A percentile compares a stretch with the other conserved stretches of the same genome.
Conservation (phyloP, 92 coral and sea anemone genomes). For the Pocillopora grandis region DNA sequence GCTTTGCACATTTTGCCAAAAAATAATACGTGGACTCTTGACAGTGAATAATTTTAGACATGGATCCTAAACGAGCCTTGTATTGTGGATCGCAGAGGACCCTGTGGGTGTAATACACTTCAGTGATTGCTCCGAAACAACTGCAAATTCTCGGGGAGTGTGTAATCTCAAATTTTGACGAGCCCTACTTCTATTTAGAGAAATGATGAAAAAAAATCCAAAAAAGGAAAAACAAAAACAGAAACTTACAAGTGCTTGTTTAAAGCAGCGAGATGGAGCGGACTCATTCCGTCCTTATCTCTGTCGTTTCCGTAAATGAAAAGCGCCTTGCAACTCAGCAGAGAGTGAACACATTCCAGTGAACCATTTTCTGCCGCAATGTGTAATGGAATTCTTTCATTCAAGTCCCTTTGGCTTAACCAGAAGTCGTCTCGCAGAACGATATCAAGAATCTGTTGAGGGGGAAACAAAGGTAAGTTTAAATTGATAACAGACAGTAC, state of each 20-base stretch:
- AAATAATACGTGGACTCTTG: no score
- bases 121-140: no score
- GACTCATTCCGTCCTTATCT: slow-evolving; percentile 59
- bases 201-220: neutral
- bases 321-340: slow-evolving; percentile 29
- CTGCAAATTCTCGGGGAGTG: no score
- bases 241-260: slow-evolving; percentile 62
- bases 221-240: neutral
- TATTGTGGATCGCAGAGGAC: no score
- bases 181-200: no score
- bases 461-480: neutral
- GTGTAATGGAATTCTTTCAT: slow-evolving; percentile 72
- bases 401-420: slow-evolving; percentile 37
- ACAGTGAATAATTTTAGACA: no score
- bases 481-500: neutral
- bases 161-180: neutral
- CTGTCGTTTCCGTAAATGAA: slow-evolving; percentile 23
- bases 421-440: slow-evolving; percentile 29
- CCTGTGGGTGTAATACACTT: no score
- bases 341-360: slow-evolving; percentile 55
- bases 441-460: slow-evolving; percentile 56
- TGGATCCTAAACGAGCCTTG: no score
- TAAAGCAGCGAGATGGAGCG: slow-evolving; percentile 76
- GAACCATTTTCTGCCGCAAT: slow-evolving; percentile 66
- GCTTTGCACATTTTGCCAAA: no score